These are phyloP conservation scores for Accipiter cooperii DNA, from an alignment of 2,113 vertebrate species.

Conservation along the genomic window DNA sequence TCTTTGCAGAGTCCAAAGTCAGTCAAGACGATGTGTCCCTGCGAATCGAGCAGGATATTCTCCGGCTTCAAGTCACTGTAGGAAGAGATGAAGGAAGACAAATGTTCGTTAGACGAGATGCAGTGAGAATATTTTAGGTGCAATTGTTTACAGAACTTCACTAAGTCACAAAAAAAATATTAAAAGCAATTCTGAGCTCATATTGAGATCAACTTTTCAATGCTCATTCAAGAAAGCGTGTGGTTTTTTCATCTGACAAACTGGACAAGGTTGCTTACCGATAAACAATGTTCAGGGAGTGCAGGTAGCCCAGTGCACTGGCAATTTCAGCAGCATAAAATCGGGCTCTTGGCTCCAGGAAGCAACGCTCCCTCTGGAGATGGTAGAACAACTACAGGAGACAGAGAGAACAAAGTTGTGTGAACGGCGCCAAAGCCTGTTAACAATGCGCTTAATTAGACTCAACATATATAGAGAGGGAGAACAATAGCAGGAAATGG, in stretches of 20 bases:
- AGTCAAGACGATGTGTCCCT: slow-evolving; percentile 96
- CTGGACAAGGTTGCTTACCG: slow-evolving; percentile 62
- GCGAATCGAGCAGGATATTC: slow-evolving; percentile 95
- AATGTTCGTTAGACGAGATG: background rate
- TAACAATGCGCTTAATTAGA: slow-evolving; percentile 65
- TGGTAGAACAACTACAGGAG: slow-evolving; percentile 93
- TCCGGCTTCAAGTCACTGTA: slow-evolving; percentile 92
- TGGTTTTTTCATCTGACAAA: background rate
- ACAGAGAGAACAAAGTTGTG: slow-evolving; percentile 53
- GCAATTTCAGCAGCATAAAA: slow-evolving; percentile 97
- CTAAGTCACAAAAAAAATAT: background rate
- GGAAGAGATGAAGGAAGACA: background rate
- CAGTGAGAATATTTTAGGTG: background rate
- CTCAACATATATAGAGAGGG: slow-evolving; percentile 31
- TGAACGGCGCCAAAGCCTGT: slow-evolving; percentile 3
- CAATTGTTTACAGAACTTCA: background rate
- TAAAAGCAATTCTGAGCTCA: background rate
- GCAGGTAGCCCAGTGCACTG: slow-evolving; percentile 95
- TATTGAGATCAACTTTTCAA: background rate
- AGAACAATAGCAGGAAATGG: slow-evolving; percentile 72
- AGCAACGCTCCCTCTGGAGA: slow-evolving; percentile 95
- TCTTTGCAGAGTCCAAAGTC: slow-evolving; percentile 99
- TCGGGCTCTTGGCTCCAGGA: slow-evolving; percentile 92
- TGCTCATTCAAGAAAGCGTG: background rate
- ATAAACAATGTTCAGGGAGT: slow-evolving; percentile 97